Evolutionary conservation across 2,888 invertebrate genomes (phyloP).

Genomic region (Aspidapion aeneum): DNA sequence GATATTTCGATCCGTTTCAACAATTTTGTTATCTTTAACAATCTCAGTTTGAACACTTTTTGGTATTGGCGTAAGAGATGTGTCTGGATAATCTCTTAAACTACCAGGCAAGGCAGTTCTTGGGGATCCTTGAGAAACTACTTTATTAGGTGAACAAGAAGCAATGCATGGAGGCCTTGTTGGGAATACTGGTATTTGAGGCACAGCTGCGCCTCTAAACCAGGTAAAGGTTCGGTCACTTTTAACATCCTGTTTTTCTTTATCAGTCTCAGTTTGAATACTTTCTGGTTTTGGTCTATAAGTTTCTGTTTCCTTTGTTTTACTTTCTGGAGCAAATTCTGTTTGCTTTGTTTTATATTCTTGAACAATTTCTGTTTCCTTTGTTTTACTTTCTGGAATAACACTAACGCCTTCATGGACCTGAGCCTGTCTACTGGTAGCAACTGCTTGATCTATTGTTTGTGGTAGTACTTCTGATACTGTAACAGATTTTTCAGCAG

Average conservation of each 20-base stretch:
- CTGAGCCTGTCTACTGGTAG: neutral
- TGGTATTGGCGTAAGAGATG: neutral
- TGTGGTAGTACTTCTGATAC: neutral
- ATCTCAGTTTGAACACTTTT: neutral
- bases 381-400: neutral
- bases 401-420: neutral
- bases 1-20: neutral
- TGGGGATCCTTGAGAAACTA: too few relatives aligned
- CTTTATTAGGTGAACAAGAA: neutral
- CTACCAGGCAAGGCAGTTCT: too few relatives aligned
- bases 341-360: too few relatives aligned
- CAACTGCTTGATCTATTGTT: neutral
- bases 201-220: neutral
- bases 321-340: neutral
- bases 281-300: neutral
- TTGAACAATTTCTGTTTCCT: neutral
- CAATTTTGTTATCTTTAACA: neutral
- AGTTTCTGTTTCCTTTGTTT: neutral
- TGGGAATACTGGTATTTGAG: neutral
- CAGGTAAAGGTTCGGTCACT: neutral
- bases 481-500: constrained; percentile 2
- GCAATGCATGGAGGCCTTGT: neutral
- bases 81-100: too few relatives aligned
- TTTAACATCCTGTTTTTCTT: neutral
- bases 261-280: neutral